phyloP scores from a whole-genome alignment of 23 tunicate species.

The Ciona savignyi region DNA sequence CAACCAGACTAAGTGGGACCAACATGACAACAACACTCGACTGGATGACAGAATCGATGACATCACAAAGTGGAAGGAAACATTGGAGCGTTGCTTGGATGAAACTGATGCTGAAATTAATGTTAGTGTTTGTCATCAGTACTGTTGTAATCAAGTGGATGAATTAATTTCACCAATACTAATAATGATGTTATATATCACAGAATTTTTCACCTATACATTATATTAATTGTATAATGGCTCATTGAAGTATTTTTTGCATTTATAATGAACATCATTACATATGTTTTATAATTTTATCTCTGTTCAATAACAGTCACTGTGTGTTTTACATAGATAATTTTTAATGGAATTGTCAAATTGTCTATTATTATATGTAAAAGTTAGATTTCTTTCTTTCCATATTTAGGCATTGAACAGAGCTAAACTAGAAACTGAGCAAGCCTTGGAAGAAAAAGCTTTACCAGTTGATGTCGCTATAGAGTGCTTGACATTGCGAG shows the following conservation, averaged over 20 bases:
- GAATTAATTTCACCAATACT: too few relatives aligned
- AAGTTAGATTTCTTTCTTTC: background rate
- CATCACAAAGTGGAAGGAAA: constrained; percentile 84
- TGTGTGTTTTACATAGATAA: too few relatives aligned
- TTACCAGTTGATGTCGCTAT: constrained; percentile 85
- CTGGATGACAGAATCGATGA: constrained; percentile 90
- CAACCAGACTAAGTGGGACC: constrained; percentile 98
- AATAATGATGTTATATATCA: too few relatives aligned
- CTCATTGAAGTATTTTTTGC: background rate
- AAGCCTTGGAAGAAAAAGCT: constrained; percentile 75
- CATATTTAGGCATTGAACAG: constrained; percentile 47
- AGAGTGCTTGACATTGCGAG: constrained; percentile 88
- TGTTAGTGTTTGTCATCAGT: constrained; percentile 9
- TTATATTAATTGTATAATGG: too few relatives aligned
- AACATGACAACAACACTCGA: constrained; percentile 82
- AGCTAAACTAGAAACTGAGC: constrained; percentile 72
- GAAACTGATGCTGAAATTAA: constrained; percentile 84
- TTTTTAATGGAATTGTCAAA: too few relatives aligned
- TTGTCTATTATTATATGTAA: too few relatives aligned
- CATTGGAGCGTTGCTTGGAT: constrained; percentile 63
- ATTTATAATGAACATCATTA: background rate
- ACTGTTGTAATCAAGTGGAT: too few relatives aligned
- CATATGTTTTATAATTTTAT: too few relatives aligned
- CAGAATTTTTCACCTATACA: too few relatives aligned
- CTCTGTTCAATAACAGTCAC: too few relatives aligned